Evolutionary conservation across 2,888 invertebrate species (phyloP).

Genomic region (Tetragnatha montana): DNA sequence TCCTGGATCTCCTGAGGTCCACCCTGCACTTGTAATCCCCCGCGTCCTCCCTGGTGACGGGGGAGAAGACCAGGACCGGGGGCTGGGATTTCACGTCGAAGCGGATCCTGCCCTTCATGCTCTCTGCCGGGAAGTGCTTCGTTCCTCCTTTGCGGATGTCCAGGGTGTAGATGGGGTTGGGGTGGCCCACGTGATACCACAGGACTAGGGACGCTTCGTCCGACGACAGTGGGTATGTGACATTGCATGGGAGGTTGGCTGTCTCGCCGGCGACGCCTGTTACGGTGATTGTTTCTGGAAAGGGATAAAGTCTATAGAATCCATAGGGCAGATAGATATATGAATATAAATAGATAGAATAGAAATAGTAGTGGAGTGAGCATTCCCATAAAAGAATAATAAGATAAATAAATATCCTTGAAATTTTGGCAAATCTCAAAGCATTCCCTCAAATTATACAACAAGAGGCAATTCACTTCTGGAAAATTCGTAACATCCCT

Average conservation of each 20-base stretch:
- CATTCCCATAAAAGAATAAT: too few relatives aligned
- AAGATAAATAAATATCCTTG: too few relatives aligned
- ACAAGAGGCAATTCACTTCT: too few relatives aligned
- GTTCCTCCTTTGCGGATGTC: constrained; percentile 47
- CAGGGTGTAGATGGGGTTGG: constrained; percentile 63
- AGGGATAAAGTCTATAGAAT: too few relatives aligned
- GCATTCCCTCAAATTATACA: too few relatives aligned
- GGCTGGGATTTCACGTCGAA: constrained; percentile 59
- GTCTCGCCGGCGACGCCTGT: constrained; percentile 44
- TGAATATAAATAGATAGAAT: too few relatives aligned
- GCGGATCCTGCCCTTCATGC: constrained; percentile 16
- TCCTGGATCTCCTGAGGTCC: constrained; percentile 57
- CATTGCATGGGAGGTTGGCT: constrained; percentile 51
- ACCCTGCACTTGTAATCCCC: constrained; percentile 63
- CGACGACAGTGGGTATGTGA: constrained; percentile 44
- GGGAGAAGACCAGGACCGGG: constrained; percentile 34
- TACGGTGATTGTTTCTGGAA: constrained; percentile 33
- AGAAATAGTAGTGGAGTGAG: too few relatives aligned
- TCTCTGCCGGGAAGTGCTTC: constrained; percentile 39
- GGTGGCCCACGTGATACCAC: constrained; percentile 58
- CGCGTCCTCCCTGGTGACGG: constrained; percentile 28
- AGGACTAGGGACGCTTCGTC: constrained; percentile 64
- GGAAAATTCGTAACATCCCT: too few relatives aligned
- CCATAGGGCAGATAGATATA: too few relatives aligned
- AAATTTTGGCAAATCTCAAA: too few relatives aligned